phyloP scores from a whole-genome alignment of 1,140 invertebrate species.

The Nephila pilipes region DNA sequence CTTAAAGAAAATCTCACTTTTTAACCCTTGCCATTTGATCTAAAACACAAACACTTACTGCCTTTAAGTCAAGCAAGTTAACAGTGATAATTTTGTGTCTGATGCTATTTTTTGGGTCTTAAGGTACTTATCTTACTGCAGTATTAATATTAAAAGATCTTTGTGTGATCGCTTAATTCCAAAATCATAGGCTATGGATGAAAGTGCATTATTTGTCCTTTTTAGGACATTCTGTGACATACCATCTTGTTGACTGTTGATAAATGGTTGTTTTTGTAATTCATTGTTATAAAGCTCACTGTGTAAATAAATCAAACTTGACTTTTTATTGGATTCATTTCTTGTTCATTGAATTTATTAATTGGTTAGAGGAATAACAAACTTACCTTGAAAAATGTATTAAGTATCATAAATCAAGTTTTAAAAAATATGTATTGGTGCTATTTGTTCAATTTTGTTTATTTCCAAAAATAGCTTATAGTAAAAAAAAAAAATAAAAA shows the following conservation, averaged over 20 bases:
- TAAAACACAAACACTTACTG: background rate
- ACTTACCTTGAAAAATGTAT: too few species aligned
- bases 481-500: too few species aligned
- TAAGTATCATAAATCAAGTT: too few species aligned
- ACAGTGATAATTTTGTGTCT: constrained; percentile 10
- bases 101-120: constrained; percentile 36
- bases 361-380: too few species aligned
- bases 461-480: too few species aligned
- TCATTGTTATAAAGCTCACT: constrained; percentile 69
- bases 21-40: too few species aligned
- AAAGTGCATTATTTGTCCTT: constrained; percentile 66
- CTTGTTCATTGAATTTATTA: background rate
- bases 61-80: constrained; percentile 6
- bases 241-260: constrained; percentile 65
- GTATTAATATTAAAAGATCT: constrained; percentile 50
- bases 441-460: too few species aligned
- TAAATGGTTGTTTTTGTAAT: constrained; percentile 71
- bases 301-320: constrained; percentile 62
- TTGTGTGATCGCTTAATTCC: background rate
- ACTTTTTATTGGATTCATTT: background rate
- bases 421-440: too few species aligned
- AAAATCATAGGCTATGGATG: constrained; percentile 17
- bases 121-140: constrained; percentile 55
- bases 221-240: constrained; percentile 23
- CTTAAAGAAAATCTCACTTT: background rate